phyloP scores from a whole-genome alignment of 2,113 vertebrate genomes.

The Pygathrix nemaeus region DNA sequence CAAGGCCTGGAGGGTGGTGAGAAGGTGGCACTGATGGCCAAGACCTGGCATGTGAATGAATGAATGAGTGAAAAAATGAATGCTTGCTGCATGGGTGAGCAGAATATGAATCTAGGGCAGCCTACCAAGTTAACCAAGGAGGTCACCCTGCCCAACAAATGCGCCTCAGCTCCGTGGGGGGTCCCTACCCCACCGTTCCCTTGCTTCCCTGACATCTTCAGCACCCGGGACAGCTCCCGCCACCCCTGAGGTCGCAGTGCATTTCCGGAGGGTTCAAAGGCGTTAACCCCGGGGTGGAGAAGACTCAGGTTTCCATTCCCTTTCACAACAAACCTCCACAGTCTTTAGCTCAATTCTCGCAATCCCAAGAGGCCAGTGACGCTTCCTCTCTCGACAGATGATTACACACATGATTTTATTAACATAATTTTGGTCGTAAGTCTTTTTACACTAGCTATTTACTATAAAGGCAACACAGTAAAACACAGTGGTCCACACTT shows the following conservation, averaged over 20 bases:
- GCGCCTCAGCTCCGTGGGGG: too few relatives aligned
- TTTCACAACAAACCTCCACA: rapidly evolving
- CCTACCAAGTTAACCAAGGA: rapidly evolving
- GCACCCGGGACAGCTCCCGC: background rate
- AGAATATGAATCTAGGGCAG: background rate
- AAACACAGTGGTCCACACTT: rapidly evolving
- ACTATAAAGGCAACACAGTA: background rate
- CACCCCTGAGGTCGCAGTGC: too few relatives aligned
- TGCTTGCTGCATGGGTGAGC: background rate
- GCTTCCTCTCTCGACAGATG: rapidly evolving
- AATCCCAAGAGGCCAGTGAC: background rate
- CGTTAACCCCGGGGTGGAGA: rapidly evolving
- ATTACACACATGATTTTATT: background rate
- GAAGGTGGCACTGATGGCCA: rapidly evolving
- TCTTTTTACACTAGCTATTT: background rate
- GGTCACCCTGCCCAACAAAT: rapidly evolving
- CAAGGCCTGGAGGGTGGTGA: background rate
- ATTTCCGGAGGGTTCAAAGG: rapidly evolving
- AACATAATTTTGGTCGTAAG: background rate
- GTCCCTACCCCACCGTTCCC: background rate
- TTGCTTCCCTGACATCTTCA: rapidly evolving
- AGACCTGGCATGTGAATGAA: too few relatives aligned
- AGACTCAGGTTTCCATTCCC: background rate
- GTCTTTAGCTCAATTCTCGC: rapidly evolving
- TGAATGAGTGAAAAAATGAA: too few relatives aligned